phyloP scores from a whole-genome alignment of 1,140 invertebrate genomes.

The Bombus polaris region DNA sequence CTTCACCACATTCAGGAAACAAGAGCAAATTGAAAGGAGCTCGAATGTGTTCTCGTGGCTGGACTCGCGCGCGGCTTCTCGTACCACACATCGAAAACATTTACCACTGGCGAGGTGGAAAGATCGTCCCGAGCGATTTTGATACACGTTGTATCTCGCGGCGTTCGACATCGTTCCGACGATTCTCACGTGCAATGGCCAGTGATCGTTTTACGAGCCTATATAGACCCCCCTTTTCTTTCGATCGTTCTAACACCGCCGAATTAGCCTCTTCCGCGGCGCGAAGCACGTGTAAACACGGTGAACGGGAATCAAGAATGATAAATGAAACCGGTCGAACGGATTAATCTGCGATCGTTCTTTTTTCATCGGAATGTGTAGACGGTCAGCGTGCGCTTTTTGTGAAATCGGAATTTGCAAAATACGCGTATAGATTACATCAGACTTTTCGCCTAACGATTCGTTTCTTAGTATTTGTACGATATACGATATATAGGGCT shows the following conservation, averaged over 20 bases:
- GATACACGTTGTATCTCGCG: slow-evolving; percentile 17
- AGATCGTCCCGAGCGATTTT: slow-evolving; percentile 22
- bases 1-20: slow-evolving; percentile 70
- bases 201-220: slow-evolving; percentile 28
- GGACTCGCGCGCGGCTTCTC: not conserved
- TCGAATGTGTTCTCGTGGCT: not conserved
- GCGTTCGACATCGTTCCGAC: slow-evolving; percentile 2
- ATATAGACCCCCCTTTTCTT: not conserved
- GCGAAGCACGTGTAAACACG: slow-evolving; percentile 42
- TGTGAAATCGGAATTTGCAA: not conserved
- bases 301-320: slow-evolving; percentile 29
- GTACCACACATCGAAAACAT: not conserved
- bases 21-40: slow-evolving; percentile 68
- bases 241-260: slow-evolving; percentile 22
- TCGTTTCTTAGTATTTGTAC: not conserved
- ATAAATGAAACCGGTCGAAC: slow-evolving; percentile 37
- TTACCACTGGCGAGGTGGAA: not conserved
- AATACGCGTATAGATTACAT: no score
- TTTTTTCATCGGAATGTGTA: not conserved
- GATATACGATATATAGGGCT: no score
- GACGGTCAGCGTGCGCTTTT: not conserved
- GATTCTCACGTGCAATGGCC: slow-evolving; percentile 16
- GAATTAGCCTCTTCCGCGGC: slow-evolving; percentile 21
- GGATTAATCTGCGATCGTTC: slow-evolving; percentile 32
- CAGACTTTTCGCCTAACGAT: not conserved